phyloP scores from a whole-genome alignment of 1,140 invertebrate genomes.

The Cheumatopsyche charites region DNA sequence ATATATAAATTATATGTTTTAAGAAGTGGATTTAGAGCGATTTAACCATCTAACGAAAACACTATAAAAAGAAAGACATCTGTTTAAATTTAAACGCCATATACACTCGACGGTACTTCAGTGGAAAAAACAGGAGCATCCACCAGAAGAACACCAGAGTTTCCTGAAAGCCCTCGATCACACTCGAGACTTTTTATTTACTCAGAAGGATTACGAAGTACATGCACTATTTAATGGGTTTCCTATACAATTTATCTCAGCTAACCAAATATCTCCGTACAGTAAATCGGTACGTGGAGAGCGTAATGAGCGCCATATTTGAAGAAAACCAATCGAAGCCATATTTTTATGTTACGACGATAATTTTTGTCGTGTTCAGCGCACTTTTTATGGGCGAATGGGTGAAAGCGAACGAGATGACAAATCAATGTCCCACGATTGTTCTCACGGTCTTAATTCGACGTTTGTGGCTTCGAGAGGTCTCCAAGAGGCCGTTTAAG shows the following conservation, averaged over 20 bases:
- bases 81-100: too few relatives aligned
- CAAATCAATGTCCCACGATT: neutral
- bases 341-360: conserved; percentile 11
- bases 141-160: conserved; percentile 14
- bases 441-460: neutral
- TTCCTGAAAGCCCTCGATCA: neutral
- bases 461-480: too few relatives aligned
- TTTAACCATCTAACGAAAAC: too few relatives aligned
- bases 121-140: neutral
- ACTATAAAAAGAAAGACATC: too few relatives aligned
- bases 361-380: conserved; percentile 12
- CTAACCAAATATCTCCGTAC: neutral
- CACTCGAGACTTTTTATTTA: neutral
- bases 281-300: neutral
- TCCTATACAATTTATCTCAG: neutral
- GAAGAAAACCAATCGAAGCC: conserved; percentile 5
- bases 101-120: too few relatives aligned
- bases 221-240: too few relatives aligned
- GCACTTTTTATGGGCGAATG: neutral
- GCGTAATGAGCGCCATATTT: conserved; percentile 12
- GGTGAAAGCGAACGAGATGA: conserved; percentile 20
- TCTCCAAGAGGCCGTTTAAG: too few relatives aligned
- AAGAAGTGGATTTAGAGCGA: too few relatives aligned
- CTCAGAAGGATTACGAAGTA: neutral
- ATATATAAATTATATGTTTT: too few relatives aligned